phyloP scores from a whole-genome alignment of 2,797 vertebrate species.

The Melopsittacus undulatus region DNA sequence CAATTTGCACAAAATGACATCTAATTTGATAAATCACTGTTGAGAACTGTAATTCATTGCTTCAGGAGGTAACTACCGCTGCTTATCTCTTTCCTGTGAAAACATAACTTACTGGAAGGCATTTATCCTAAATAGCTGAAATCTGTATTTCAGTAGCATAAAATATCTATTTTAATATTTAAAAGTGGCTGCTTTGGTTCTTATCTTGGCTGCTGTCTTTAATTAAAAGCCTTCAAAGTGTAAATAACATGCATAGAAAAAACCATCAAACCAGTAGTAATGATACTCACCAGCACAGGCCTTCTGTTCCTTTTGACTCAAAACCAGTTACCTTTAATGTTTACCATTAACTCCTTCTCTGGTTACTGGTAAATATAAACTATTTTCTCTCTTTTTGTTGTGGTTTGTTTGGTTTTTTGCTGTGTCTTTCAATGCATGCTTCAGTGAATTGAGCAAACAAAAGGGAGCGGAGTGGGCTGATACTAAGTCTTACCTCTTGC shows the following conservation, averaged over 20 bases:
- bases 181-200: background rate
- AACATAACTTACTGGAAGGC: background rate
- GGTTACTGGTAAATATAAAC: background rate
- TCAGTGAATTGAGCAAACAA: background rate
- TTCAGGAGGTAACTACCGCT: background rate
- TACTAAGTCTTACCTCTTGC: background rate
- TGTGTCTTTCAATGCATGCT: background rate
- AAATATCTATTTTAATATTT: background rate
- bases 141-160: background rate
- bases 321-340: background rate
- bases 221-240: background rate
- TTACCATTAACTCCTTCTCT: background rate
- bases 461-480: background rate
- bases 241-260: background rate
- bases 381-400: background rate
- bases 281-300: background rate
- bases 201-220: background rate
- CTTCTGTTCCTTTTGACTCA: background rate
- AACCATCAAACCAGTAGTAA: background rate
- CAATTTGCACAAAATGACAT: background rate
- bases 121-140: background rate
- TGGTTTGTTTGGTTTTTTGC: background rate
- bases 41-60: background rate
- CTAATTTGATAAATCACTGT: background rate
- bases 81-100: background rate